Percentiles rank a stretch among this genome's conserved stretches.
These are phyloP conservation scores for Acanthiza pusilla DNA, from an alignment of 2,797 vertebrate genomes.

Conservation along the genomic window DNA sequence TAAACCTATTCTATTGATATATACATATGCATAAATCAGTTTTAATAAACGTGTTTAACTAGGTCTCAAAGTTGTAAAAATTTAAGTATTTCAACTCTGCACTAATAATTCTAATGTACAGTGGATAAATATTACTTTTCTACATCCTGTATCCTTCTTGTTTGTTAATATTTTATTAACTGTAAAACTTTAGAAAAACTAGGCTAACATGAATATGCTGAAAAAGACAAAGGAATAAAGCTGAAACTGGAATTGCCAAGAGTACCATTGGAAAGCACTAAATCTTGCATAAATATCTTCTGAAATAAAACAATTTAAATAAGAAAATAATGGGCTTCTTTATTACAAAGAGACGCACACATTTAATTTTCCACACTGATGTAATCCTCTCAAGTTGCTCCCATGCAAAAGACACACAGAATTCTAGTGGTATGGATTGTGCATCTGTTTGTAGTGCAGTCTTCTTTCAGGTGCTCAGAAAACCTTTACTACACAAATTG, in stretches of 20 bases:
- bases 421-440: neutral
- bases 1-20: neutral
- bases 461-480: neutral
- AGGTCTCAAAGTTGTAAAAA: neutral
- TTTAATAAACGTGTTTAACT: neutral
- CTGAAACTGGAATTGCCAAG: neutral
- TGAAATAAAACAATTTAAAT: neutral
- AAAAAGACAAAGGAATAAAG: neutral
- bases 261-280: neutral
- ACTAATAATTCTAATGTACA: neutral
- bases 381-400: neutral
- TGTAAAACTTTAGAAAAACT: neutral
- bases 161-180: neutral
- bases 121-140: neutral
- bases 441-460: neutral
- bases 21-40: neutral
- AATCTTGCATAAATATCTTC: neutral
- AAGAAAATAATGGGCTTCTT: neutral
- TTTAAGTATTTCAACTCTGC: neutral
- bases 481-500: neutral
- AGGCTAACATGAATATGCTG: neutral
- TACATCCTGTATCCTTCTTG: neutral
- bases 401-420: neutral
- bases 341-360: neutral
- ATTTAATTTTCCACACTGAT: neutral